phyloP scores from a whole-genome alignment of 2,888 invertebrate genomes.

The Rhorus exstirpatorius region DNA sequence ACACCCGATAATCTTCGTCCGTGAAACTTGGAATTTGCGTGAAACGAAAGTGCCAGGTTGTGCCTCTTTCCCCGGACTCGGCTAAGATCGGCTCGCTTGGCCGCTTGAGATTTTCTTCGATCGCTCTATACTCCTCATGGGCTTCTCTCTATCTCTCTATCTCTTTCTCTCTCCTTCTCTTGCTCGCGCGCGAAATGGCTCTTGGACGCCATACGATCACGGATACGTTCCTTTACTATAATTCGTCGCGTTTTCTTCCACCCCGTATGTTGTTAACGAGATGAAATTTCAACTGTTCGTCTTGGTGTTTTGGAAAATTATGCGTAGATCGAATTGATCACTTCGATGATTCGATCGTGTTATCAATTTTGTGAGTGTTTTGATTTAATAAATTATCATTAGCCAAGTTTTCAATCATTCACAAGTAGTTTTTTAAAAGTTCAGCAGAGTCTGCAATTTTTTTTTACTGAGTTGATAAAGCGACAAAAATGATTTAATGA shows the following conservation, averaged over 20 bases:
- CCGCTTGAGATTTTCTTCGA: slow-evolving; percentile 19
- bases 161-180: too few species aligned
- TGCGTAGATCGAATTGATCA: not conserved
- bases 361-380: not conserved
- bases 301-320: too few species aligned
- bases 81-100: slow-evolving; percentile 30
- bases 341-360: not conserved
- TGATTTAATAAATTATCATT: too few species aligned
- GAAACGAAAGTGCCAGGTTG: slow-evolving; percentile 79
- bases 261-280: not conserved
- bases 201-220: slow-evolving; percentile 54
- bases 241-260: not conserved
- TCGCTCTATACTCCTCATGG: slow-evolving; percentile 14
- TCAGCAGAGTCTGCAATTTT: too few species aligned
- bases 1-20: slow-evolving; percentile 77
- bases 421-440: too few species aligned
- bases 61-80: slow-evolving; percentile 37
- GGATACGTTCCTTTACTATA: slow-evolving; percentile 16
- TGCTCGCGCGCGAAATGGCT: too few species aligned
- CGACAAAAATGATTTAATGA: too few species aligned
- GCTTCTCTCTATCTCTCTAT: slow-evolving; percentile 23
- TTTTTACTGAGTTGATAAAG: too few species aligned
- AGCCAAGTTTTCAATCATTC: too few species aligned
- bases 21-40: slow-evolving; percentile 80
- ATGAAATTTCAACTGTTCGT: not conserved